A percentile compares a stretch with the other conserved stretches of the same genome.
phyloP scores from a whole-genome alignment of 1,140 invertebrate species.

The Zaprionus camerounensis region DNA sequence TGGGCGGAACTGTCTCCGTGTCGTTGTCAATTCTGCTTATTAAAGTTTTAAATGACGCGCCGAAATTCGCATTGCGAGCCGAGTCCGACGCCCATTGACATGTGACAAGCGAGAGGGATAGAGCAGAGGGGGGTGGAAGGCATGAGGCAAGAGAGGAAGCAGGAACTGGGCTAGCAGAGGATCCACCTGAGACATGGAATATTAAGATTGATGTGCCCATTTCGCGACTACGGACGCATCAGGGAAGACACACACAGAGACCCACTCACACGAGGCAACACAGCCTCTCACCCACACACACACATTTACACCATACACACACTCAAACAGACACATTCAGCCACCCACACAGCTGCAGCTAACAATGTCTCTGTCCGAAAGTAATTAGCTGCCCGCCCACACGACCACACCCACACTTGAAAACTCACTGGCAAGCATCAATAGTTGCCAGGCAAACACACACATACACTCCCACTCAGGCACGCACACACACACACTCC shows the following conservation, averaged over 20 bases:
- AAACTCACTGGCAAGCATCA: constrained; percentile 53
- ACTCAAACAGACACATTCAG: background rate
- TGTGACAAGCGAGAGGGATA: constrained; percentile 39
- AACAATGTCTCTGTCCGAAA: constrained; percentile 62
- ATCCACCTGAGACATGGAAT: constrained; percentile 68
- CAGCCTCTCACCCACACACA: constrained; percentile 19
- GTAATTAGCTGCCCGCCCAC: constrained; percentile 66
- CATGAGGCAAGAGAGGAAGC: background rate
- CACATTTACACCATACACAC: constrained; percentile 17
- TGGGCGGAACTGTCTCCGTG: constrained; percentile 21
- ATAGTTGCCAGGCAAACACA: constrained; percentile 53
- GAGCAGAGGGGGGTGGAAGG: background rate
- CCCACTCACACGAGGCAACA: constrained; percentile 9
- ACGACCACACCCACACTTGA: constrained; percentile 23
- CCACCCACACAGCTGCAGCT: constrained; percentile 23
- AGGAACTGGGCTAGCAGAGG: constrained; percentile 4
- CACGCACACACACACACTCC: background rate
- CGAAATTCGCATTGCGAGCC: constrained; percentile 71
- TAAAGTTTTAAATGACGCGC: constrained; percentile 82
- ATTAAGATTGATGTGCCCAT: constrained; percentile 79
- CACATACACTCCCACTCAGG: background rate
- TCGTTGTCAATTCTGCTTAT: constrained; percentile 80
- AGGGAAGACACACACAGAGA: constrained; percentile 10
- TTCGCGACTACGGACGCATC: constrained; percentile 41
- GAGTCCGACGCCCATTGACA: constrained; percentile 59